These are phyloP conservation scores for Cephonodes hylas DNA, from an alignment of 2,888 invertebrate species.

Conservation along the genomic window DNA sequence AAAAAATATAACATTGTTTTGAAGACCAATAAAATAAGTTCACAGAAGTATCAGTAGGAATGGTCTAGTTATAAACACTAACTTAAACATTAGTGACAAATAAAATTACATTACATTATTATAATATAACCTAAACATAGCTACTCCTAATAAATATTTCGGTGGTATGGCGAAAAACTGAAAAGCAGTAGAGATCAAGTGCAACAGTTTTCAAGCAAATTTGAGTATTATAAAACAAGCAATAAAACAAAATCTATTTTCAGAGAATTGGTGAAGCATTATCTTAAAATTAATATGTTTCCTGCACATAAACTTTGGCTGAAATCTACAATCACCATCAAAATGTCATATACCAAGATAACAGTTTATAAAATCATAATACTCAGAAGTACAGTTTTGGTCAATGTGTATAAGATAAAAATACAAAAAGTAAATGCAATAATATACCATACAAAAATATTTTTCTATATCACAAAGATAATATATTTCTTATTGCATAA, in stretches of 20 bases:
- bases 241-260: background rate
- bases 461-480: slow-evolving; percentile 46
- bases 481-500: slow-evolving; percentile 24
- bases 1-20: background rate
- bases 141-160: slow-evolving; percentile 33
- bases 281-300: background rate
- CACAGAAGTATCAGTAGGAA: background rate
- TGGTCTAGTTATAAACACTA: slow-evolving; percentile 9
- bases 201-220: slow-evolving; percentile 10
- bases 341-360: slow-evolving; percentile 18
- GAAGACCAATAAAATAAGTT: background rate
- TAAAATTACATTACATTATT: slow-evolving; percentile 20
- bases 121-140: slow-evolving; percentile 27
- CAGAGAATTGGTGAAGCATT: background rate
- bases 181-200: slow-evolving; percentile 26
- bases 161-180: slow-evolving; percentile 33
- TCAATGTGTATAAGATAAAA: slow-evolving; percentile 38
- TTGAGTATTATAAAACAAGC: background rate
- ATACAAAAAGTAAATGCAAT: slow-evolving; percentile 35
- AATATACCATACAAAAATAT: slow-evolving; percentile 38
- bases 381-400: slow-evolving; percentile 42
- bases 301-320: background rate
- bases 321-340: slow-evolving; percentile 15
- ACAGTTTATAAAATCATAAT: slow-evolving; percentile 37
- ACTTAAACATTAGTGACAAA: slow-evolving; percentile 19